A percentile compares a stretch with the other conserved stretches of the same genome.
These are phyloP conservation scores for Callithrix jacchus DNA, from an alignment of 2,113 vertebrate species.

Conservation along the genomic window DNA sequence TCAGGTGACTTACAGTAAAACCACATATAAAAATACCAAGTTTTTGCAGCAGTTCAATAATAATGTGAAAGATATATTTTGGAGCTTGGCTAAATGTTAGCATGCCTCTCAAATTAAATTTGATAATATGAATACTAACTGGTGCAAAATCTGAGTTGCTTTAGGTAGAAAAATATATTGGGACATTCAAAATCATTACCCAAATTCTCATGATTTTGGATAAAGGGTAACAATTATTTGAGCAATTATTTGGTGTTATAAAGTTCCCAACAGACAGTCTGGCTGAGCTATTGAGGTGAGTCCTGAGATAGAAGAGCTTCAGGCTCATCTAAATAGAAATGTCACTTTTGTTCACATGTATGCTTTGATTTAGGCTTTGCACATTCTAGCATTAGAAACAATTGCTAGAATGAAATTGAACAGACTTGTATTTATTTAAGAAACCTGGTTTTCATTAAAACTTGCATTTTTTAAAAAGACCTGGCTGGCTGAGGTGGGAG, in stretches of 20 bases:
- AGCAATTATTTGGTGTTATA: neutral
- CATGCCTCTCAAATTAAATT: slow-evolving; percentile 18
- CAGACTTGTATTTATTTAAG: neutral
- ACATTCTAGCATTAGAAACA: neutral
- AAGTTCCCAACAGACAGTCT: neutral
- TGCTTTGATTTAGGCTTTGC: neutral
- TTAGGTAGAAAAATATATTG: neutral
- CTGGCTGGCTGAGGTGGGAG: neutral
- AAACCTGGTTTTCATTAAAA: neutral
- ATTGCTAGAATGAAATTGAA: neutral
- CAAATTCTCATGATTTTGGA: neutral
- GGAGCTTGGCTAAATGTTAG: neutral
- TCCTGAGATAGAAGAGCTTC: neutral
- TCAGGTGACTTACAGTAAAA: slow-evolving; percentile 25
- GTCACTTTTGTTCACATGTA: neutral
- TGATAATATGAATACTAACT: neutral
- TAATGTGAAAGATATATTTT: slow-evolving; percentile 4
- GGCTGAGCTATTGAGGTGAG: neutral
- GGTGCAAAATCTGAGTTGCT: neutral
- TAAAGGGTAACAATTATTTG: neutral
- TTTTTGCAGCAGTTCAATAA: neutral
- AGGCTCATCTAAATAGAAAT: neutral
- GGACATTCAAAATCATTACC: neutral
- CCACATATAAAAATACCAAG: neutral
- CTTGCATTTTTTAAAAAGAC: neutral